Base-by-base conservation (phyloP, 1,140 invertebrate genomes). In the Scaptomyza hsui region DNA sequence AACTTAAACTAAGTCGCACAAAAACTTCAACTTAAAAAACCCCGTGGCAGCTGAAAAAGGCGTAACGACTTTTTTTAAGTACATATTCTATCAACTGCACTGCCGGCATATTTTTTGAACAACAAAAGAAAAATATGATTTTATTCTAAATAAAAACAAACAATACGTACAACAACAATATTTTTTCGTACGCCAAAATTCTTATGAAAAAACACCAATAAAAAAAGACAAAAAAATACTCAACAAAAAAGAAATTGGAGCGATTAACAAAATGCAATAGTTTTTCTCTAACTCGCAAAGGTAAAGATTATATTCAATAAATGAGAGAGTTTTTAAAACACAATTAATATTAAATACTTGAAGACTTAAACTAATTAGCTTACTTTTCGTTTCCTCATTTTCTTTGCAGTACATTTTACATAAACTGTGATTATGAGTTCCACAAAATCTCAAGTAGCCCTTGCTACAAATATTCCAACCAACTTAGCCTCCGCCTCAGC, bases 341-440 rank as follows among this genome's bases (percentile, higher is more conserved):
- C 24, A 12, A 1, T 32, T 32, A 32, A 4, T 24, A 1, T 6
- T 24, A 24, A 24, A 24, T 24, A 24, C 24, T 24, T 24, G 24
- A 2, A 6, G 4, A 24, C 4, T n/a, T 12, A 12, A 37, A 37
- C 32, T 37, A 37, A 37, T n/a, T 37, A 37, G 5, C 16, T 13
- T 41, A 3, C 16, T 19, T n/a, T 59, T 59, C 7, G 7, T n/a
- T 39, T 19, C 37, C 4, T 32, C 5, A 16, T 3, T 47, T 45
- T 35, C 26, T 5, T 73, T 88, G 45, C 65, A 88, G 83, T 83
- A 83, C 75, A 89, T 82, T 89, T 89, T 88, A 85, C 85, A 85
- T 89, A 83, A 89, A 85, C 79, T 89, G 79, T 89, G 89, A 91
- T 91, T 91, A 91, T 91, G 89, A 91, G 89, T 91, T 91, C 89